These are phyloP conservation scores for Hyperoplus lanceolatus DNA, from an alignment of 2,797 vertebrate genomes.

Conservation along the genomic window DNA sequence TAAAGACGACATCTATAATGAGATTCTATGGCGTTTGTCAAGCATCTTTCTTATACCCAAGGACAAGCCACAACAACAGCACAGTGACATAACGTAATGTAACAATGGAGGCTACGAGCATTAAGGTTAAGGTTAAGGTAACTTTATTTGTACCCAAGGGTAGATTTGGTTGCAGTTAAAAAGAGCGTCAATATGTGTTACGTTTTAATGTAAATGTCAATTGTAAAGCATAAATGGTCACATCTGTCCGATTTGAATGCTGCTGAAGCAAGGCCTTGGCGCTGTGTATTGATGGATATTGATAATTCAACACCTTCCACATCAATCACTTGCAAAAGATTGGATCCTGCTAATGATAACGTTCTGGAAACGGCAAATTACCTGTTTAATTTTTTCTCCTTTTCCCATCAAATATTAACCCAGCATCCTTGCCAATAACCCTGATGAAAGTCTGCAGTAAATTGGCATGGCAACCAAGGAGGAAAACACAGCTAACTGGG, in stretches of 20 bases:
- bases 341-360: constrained; percentile 56
- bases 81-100: not conserved
- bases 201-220: not conserved
- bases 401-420: constrained; percentile 69
- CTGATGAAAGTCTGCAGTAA: constrained; percentile 64
- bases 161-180: too few species aligned
- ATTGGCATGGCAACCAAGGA: constrained; percentile 63
- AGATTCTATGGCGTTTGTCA: not conserved
- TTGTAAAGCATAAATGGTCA: not conserved
- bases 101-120: not conserved
- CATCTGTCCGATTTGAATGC: not conserved
- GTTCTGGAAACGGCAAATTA: constrained; percentile 52
- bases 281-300: constrained; percentile 17
- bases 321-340: constrained; percentile 41
- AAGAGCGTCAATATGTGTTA: too few species aligned
- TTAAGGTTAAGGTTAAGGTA: too few species aligned
- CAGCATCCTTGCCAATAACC: constrained; percentile 65
- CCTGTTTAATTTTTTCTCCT: constrained; percentile 39
- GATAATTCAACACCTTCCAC: constrained; percentile 26
- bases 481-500: constrained; percentile 66
- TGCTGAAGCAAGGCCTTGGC: constrained; percentile 7
- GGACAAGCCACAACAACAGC: not conserved
- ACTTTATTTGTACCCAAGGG: too few species aligned
- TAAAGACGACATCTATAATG: not conserved
- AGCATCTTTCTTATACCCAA: not conserved